Evolutionary conservation across 1,140 invertebrate genomes (phyloP), one percentile per base, ranked within the genome.

Genomic region (Arion vulgaris): DNA sequence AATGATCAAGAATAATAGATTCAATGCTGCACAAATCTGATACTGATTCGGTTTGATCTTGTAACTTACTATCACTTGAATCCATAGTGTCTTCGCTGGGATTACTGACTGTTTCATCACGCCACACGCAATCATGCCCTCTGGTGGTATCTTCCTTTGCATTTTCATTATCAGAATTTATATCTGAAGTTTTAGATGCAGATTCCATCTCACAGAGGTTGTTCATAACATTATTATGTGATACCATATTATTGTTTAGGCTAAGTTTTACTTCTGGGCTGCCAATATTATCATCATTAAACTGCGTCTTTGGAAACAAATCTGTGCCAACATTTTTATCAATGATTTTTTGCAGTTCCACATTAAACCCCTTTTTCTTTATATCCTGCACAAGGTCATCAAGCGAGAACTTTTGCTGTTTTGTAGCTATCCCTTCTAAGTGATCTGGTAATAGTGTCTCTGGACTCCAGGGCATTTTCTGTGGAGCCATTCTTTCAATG

Each of bases 391-490:
- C 78, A 13, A 80, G 36, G 32, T 81, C 71, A 73, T 74, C 80
- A 34, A 81, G 45, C 2, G 45, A 81, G 39, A 80, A 80, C 26
- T 36, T 53, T n/a, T 76, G 15, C n/a, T 49, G 28, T n/a, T 49
- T 80, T 1, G 5, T 53, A 32, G 39, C 2, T 9, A 34, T n/a
- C 17, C 66, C 36, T n/a, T 71, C 78, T 51, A 71, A 19, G 41
- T 69, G 41, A 32, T 9, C 36, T n/a, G 68, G 23, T 45, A 81
- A 23, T 7, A 81, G 34, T 34, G 78, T 36, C 13, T 80, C 78
- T 53, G 80, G 80, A 71, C 80, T 81, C 80, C 80, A 81, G 1
- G 68, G 49, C 39, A 74, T 73, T 66, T 81, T 81, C 36, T 81
- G 80, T 28, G 80, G 80, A 38, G 80, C 69, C 80, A 81, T 81